These are phyloP conservation scores for Vanessa tameamea DNA, from an alignment of 1,140 invertebrate genomes.

Conservation along the genomic window DNA sequence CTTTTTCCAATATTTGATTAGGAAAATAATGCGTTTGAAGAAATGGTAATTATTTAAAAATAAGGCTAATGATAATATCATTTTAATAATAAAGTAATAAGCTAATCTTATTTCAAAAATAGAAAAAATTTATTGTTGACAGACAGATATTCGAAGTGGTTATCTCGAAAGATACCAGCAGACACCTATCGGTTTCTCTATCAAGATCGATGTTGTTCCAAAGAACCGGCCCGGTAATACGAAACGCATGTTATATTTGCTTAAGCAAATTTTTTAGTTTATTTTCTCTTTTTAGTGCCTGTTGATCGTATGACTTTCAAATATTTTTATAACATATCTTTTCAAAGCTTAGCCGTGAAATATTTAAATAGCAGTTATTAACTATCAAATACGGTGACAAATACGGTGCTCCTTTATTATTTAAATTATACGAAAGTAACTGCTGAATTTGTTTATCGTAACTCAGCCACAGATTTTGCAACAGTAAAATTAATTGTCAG, in stretches of 20 bases:
- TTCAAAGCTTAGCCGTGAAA: background rate
- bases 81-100: background rate
- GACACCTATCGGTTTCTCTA: conserved; percentile 62
- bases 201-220: conserved; percentile 48
- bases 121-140: conserved; percentile 13
- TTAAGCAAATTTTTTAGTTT: conserved; percentile 54
- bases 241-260: conserved; percentile 68
- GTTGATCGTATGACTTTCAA: conserved; percentile 13
- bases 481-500: conserved; percentile 35
- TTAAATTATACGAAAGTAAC: conserved; percentile 34
- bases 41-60: background rate
- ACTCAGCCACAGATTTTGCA: conserved; percentile 37
- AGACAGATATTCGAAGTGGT: conserved; percentile 56
- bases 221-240: conserved; percentile 57
- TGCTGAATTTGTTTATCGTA: conserved; percentile 38
- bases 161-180: conserved; percentile 52
- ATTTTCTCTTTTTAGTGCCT: conserved; percentile 59
- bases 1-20: background rate
- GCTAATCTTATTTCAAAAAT: background rate
- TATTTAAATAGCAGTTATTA: conserved; percentile 4
- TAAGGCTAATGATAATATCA: background rate
- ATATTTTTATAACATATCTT: conserved; percentile 2
- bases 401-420: conserved; percentile 21
- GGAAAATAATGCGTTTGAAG: too few relatives aligned
- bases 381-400: background rate